These are phyloP conservation scores for Aphelocoma californica DNA, from an alignment of 2,797 vertebrate species.

Conservation along the genomic window DNA sequence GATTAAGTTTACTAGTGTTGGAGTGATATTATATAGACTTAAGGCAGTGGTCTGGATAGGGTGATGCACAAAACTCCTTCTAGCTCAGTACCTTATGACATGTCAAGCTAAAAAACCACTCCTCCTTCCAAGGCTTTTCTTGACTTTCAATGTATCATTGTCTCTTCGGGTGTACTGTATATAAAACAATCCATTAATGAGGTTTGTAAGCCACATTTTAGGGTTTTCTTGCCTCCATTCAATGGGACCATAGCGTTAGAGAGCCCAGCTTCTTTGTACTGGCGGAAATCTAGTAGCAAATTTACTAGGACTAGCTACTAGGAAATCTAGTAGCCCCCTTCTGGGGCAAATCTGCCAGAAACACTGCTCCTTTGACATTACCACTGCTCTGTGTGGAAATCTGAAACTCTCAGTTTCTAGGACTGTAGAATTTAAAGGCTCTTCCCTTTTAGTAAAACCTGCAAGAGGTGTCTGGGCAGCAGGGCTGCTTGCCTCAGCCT, in stretches of 20 bases:
- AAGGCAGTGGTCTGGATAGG: background rate
- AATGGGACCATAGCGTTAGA: background rate
- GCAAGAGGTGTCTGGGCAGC: background rate
- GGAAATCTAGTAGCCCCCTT: background rate
- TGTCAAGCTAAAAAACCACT: background rate
- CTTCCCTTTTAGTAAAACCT: background rate
- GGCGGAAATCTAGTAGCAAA: background rate
- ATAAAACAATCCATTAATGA: background rate
- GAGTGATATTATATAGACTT: background rate
- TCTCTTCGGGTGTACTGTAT: background rate
- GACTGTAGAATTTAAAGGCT: background rate
- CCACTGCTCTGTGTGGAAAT: background rate
- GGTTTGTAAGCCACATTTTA: background rate
- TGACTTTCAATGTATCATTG: background rate
- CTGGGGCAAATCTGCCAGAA: background rate
- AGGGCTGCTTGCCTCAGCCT: background rate
- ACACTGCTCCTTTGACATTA: background rate
- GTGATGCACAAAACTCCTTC: background rate
- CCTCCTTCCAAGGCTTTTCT: background rate
- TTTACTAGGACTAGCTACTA: no score
- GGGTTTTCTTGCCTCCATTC: background rate
- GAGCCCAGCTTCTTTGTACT: background rate
- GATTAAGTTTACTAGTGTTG: background rate
- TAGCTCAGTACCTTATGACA: background rate
- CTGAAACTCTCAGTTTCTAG: background rate